Base-by-base conservation (phyloP, 2,888 invertebrate species). In the Eurytoma adleriae region DNA sequence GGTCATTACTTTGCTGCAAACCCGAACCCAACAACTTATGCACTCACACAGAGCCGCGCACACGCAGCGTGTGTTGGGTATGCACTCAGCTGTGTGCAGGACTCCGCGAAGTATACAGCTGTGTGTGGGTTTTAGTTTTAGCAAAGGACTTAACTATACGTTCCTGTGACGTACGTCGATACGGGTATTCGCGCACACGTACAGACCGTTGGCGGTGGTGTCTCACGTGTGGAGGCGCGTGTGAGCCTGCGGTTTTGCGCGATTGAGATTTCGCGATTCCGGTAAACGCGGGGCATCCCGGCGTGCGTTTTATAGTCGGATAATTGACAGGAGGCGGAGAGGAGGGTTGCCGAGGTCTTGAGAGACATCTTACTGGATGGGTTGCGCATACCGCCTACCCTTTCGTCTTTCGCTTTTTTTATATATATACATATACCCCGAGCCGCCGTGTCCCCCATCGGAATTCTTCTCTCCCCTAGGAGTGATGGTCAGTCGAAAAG, bases 1-100 rank as follows among this genome's bases (percentile, higher is more conserved):
- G 73, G 64, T 73, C 73, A 56, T 73, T 74, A 74, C 73, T 74
- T 74, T 48, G 73, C 73, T n/a, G 40, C n/a, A 3, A 52, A 52
- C 13, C 52, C 16, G 14, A 13, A 52, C 7, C 30, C 30, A 52
- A 52, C 52, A 52, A 5, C 52, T 52, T 52, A 52, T 16, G 16
- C 52, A 52, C 52, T 16, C 52, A 52, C 52, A 52, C 16, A 52
- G 30, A 30, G 30, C 30, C 5, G 7, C 30, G 7, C 24, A 2
- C 24, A 24, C 24, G 2, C 24, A 1, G 50, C 10, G 14, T 50
- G 50, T 50, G 50, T 14, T 4, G 3, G 52, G 13, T 52, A 52
- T 52, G 52, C 52, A 3, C 16, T 52, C 30, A 30, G 16, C 16
- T 52, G 52, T 52, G 14, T 13, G 50, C 50, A 14, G 1, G 50